Percentiles rank a stretch among this genome's conserved stretches.
These are phyloP conservation scores for Drosophila paranaensis DNA, from an alignment of 2,888 invertebrate species.

Conservation along the genomic window DNA sequence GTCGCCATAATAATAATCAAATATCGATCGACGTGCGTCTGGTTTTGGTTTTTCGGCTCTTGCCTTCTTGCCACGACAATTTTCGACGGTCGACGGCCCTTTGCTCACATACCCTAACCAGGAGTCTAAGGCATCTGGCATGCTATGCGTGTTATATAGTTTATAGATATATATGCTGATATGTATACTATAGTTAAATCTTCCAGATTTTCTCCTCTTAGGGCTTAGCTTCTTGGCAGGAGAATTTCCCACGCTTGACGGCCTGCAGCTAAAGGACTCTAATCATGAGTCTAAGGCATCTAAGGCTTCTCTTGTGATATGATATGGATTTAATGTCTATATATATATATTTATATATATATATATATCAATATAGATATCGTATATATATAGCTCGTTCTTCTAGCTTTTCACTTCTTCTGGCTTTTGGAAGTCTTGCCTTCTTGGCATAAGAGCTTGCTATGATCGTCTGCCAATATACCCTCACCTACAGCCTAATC, in stretches of 20 bases:
- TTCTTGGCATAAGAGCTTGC: too few relatives aligned
- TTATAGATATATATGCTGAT: neutral
- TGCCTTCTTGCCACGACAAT: conserved; percentile 57
- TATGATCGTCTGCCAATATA: neutral
- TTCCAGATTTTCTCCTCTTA: neutral
- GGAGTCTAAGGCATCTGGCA: neutral
- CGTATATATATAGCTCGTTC: neutral
- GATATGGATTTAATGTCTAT: too few relatives aligned
- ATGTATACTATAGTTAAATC: neutral
- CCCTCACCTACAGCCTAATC: neutral
- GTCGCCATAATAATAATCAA: conserved; percentile 78
- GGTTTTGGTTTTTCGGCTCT: conserved; percentile 64
- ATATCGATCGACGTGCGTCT: conserved; percentile 83
- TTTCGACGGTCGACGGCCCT: conserved; percentile 52
- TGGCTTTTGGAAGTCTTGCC: neutral
- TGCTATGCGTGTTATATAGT: neutral
- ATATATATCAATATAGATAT: too few relatives aligned
- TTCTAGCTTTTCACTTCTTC: neutral
- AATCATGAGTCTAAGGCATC: too few relatives aligned
- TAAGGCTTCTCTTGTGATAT: too few relatives aligned
- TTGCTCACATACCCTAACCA: neutral
- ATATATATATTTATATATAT: too few relatives aligned
- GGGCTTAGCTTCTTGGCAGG: too few relatives aligned
- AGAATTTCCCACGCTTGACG: too few relatives aligned
- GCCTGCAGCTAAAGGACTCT: too few relatives aligned